phyloP scores from a whole-genome alignment of 2,113 vertebrate species.

The Aptenodytes forsteri region DNA sequence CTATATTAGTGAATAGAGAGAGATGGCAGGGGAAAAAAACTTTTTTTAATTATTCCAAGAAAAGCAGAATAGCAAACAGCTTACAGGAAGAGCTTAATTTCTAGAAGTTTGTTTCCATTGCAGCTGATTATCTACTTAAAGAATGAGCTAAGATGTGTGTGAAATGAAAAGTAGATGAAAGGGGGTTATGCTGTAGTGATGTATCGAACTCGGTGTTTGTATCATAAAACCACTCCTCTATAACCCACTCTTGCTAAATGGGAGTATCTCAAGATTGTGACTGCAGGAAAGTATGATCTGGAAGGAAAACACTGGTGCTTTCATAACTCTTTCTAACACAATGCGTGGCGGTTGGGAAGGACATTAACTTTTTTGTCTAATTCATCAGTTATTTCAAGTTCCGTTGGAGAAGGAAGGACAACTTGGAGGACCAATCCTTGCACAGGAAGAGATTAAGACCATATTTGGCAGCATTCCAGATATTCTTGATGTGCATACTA shows the following conservation, averaged over 20 bases:
- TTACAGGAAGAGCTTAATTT: not conserved
- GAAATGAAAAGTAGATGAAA: not conserved
- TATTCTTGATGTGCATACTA: conserved; percentile 94
- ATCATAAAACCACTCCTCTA: not conserved
- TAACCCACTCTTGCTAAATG: not conserved
- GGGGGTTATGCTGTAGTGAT: not conserved
- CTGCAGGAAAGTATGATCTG: not conserved
- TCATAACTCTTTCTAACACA: not conserved
- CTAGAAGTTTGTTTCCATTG: not conserved
- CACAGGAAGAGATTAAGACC: conserved; percentile 95
- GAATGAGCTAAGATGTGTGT: not conserved
- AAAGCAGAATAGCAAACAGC: not conserved
- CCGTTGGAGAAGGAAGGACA: conserved; percentile 94
- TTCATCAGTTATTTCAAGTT: conserved; percentile 88
- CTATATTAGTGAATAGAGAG: not conserved
- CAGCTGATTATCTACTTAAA: not conserved
- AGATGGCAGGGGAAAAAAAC: not conserved
- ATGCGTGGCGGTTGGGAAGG: not conserved
- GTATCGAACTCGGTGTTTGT: not conserved
- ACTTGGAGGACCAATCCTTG: conserved; percentile 94
- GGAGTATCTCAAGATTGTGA: not conserved
- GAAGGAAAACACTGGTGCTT: not conserved
- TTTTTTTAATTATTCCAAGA: not conserved
- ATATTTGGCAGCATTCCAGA: conserved; percentile 99
- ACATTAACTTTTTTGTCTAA: not conserved